Percentiles rank a stretch among this genome's conserved stretches.
Conservation (phyloP, 1,140 invertebrate species). For the Maniola jurtina region DNA sequence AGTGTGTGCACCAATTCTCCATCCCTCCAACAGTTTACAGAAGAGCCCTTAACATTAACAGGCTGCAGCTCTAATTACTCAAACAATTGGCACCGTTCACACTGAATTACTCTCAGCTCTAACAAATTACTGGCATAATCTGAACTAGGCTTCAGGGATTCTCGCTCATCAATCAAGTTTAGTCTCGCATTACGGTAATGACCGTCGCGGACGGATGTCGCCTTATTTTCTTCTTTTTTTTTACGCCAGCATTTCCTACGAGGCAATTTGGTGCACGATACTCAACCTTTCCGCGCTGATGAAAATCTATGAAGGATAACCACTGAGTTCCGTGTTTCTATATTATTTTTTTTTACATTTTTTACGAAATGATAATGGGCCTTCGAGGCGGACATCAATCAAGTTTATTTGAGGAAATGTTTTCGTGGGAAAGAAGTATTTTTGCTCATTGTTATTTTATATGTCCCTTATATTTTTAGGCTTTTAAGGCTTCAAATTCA, state of each 20-base stretch:
- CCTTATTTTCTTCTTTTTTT: conserved; percentile 71
- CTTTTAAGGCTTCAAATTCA: too few relatives aligned
- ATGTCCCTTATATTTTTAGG: background rate
- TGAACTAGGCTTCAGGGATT: conserved; percentile 23
- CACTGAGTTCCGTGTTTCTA: conserved; percentile 39
- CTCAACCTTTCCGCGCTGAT: conserved; percentile 63
- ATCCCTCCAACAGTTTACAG: background rate
- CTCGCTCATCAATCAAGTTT: conserved; percentile 76
- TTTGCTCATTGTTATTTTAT: conserved; percentile 11
- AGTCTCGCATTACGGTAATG: conserved; percentile 77
- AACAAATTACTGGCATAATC: conserved; percentile 13
- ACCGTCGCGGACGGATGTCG: conserved; percentile 71
- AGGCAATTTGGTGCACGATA: conserved; percentile 70
- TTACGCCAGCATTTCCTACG: conserved; percentile 49
- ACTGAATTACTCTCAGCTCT: background rate
- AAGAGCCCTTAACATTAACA: background rate
- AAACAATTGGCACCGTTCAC: background rate
- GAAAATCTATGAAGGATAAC: conserved; percentile 71
- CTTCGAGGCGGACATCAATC: conserved; percentile 49
- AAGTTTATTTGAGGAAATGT: conserved; percentile 28
- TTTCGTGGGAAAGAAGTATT: conserved; percentile 28
- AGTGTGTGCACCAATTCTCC: background rate
- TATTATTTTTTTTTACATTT: conserved; percentile 31
- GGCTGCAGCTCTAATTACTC: background rate
- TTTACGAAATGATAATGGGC: conserved; percentile 38